A percentile compares a stretch with the other conserved stretches of the same genome.
phyloP scores from a whole-genome alignment of 2,113 vertebrate genomes.

The Sarotherodon lohbergeri region DNA sequence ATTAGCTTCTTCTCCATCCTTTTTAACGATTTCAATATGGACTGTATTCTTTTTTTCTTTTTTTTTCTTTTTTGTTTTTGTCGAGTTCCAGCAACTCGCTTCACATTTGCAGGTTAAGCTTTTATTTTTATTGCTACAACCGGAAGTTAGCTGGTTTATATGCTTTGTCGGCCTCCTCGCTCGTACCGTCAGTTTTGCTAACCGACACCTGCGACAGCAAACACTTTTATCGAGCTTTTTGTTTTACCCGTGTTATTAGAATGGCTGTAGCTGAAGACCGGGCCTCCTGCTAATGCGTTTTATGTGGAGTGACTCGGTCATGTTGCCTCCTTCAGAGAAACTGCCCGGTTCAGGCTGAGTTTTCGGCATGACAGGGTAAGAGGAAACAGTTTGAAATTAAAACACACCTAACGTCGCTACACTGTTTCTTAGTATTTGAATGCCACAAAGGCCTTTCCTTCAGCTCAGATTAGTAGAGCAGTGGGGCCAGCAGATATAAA shows the following conservation, averaged over 20 bases:
- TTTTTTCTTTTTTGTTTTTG: rapidly evolving
- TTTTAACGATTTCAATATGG: neutral
- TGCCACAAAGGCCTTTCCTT: neutral
- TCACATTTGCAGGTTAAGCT: neutral
- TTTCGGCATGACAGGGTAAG: conserved; percentile 38
- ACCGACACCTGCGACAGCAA: neutral
- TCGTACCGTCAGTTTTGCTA: neutral
- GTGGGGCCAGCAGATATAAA: neutral
- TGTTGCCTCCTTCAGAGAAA: conserved; percentile 16
- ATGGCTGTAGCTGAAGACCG: neutral
- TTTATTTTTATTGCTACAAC: conserved; percentile 7
- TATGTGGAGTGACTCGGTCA: neutral
- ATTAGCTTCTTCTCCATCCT: too few species aligned
- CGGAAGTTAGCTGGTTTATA: neutral
- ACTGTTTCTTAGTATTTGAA: neutral
- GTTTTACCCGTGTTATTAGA: neutral
- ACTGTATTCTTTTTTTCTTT: neutral
- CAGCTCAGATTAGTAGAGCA: neutral
- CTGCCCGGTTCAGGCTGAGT: conserved; percentile 34
- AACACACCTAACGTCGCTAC: neutral
- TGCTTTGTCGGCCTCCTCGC: conserved; percentile 5
- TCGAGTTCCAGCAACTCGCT: neutral
- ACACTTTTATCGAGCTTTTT: neutral
- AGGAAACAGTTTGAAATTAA: conserved; percentile 1
- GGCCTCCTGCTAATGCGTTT: neutral